phyloP scores from a whole-genome alignment of 1,140 invertebrate genomes.

The Diorhabda carinulata region DNA sequence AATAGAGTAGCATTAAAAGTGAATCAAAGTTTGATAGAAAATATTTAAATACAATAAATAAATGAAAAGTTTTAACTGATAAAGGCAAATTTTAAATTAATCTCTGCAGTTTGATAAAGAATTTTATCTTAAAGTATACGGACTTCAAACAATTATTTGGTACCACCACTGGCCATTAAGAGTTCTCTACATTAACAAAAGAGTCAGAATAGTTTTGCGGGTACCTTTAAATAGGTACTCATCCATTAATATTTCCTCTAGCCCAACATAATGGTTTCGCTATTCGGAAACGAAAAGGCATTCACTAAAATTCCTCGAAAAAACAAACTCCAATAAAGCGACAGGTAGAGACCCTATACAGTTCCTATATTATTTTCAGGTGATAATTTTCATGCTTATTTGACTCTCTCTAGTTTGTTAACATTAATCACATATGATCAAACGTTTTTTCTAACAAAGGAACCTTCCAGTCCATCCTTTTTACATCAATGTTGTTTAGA shows the following conservation, averaged over 20 bases:
- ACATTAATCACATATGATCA: conserved; percentile 2
- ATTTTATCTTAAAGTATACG: no score
- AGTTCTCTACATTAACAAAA: not conserved
- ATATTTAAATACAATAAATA: no score
- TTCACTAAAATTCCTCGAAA: not conserved
- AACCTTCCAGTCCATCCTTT: not conserved
- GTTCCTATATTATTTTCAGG: not conserved
- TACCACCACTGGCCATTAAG: not conserved
- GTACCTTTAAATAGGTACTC: not conserved
- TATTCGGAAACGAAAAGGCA: not conserved
- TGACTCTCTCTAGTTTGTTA: not conserved
- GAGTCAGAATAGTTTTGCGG: not conserved
- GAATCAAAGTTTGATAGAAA: no score
- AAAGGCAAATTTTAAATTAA: no score
- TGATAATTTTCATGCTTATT: conserved; percentile 3
- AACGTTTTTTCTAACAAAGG: not conserved
- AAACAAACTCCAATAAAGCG: conserved; percentile 2
- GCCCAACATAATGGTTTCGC: not conserved
- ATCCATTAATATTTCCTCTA: not conserved
- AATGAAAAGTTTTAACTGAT: no score
- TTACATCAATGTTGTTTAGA: not conserved
- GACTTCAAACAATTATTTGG: no score
- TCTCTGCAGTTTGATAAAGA: no score
- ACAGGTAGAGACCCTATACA: not conserved
- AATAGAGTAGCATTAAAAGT: no score